These are phyloP conservation scores for Strongylocentrotus purpuratus DNA, from an alignment of 35 echinoderm and acorn worm species.

Conservation along the genomic window DNA sequence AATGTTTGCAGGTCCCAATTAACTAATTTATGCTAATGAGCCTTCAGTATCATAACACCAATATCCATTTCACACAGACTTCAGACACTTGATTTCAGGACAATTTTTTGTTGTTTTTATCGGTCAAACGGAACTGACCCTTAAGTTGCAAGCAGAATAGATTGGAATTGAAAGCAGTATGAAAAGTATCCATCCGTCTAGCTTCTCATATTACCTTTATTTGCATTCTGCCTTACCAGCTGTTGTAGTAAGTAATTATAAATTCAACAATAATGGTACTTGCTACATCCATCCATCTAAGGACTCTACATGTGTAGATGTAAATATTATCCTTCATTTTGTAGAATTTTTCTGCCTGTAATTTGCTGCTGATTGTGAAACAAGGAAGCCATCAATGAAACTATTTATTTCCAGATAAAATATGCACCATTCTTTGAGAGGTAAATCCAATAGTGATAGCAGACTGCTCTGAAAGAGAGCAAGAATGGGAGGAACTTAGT, in stretches of 20 bases:
- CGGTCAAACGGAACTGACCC: not conserved
- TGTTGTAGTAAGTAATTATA: slow-evolving; percentile 5
- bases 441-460: too few species aligned
- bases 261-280: not conserved
- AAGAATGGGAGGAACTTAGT: too few species aligned
- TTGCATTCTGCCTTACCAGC: slow-evolving; percentile 15
- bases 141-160: not conserved
- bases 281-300: not conserved
- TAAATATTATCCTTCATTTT: not conserved
- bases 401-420: too few species aligned
- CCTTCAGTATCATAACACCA: not conserved
- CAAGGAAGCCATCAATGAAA: too few species aligned
- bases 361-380: too few species aligned
- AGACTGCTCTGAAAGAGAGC: too few species aligned
- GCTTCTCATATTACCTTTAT: not conserved
- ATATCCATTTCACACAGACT: not conserved
- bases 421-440: too few species aligned
- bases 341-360: too few species aligned
- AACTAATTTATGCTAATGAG: not conserved
- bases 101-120: not conserved
- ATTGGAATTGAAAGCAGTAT: not conserved
- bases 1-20: too few species aligned
- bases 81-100: not conserved
- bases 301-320: not conserved
- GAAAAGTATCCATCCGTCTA: not conserved